Conservation (phyloP, 92 coral and sea anemone genomes). For the Phymanthus crucifer region DNA sequence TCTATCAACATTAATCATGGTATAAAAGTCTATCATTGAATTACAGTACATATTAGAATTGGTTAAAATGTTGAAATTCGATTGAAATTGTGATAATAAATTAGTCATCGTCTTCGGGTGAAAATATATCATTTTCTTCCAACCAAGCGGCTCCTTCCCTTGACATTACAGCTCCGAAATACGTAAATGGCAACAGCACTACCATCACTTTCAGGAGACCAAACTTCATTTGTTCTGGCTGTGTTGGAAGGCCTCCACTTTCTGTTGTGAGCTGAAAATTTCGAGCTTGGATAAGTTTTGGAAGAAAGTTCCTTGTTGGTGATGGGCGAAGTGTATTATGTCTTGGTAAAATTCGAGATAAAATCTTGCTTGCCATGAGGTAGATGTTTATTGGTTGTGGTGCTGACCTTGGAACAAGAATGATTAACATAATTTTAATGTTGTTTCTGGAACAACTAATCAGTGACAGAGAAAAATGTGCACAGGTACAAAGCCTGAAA, state of each 20-base stretch:
- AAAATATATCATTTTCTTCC: slow-evolving; percentile 83
- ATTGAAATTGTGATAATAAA: not conserved
- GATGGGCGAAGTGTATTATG: not conserved
- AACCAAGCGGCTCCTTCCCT: slow-evolving; percentile 92
- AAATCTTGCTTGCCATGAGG: slow-evolving; percentile 15
- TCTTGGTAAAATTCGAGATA: slow-evolving; percentile 13
- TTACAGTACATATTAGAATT: too few species aligned
- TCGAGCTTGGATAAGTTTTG: slow-evolving; percentile 13
- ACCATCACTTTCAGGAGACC: slow-evolving; percentile 60
- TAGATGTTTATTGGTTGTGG: not conserved
- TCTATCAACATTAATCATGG: not conserved
- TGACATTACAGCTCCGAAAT: slow-evolving; percentile 72
- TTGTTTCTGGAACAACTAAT: too few species aligned
- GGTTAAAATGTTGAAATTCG: too few species aligned
- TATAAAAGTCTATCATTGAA: not conserved
- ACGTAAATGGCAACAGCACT: slow-evolving; percentile 60
- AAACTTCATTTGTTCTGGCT: slow-evolving; percentile 58
- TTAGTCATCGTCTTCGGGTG: slow-evolving; percentile 87
- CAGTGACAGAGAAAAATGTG: too few species aligned
- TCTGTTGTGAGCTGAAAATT: slow-evolving; percentile 35
- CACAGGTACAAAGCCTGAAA: too few species aligned
- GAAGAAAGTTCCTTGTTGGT: not conserved
- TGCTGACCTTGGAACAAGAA: not conserved
- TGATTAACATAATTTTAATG: not conserved
- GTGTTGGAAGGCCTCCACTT: slow-evolving; percentile 53